Evolutionary conservation across 2,113 vertebrate genomes (phyloP).

Genomic region (Athene cunicularia): DNA sequence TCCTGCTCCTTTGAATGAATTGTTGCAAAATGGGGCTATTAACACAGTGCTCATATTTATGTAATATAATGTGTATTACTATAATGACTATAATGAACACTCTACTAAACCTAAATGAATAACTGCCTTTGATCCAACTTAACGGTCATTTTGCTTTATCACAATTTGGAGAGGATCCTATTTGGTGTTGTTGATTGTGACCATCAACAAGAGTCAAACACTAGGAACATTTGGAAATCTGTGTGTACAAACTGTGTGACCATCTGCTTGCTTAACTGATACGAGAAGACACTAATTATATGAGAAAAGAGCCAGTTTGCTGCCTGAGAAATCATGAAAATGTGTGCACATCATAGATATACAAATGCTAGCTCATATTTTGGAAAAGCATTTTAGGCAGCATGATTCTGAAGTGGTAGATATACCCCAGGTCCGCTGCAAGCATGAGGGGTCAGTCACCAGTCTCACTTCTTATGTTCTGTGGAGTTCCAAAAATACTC

Average conservation of each 20-base stretch:
- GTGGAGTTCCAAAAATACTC: neutral
- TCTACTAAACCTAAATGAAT: slow-evolving; percentile 46
- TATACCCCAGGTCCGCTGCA: neutral
- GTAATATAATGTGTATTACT: neutral
- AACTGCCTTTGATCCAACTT: slow-evolving; percentile 40
- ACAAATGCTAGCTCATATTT: neutral
- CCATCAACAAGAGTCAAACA: slow-evolving; percentile 27
- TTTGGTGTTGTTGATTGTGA: neutral
- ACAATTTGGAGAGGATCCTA: slow-evolving; percentile 35
- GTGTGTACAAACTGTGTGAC: slow-evolving; percentile 42
- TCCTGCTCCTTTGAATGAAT: neutral
- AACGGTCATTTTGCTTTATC: slow-evolving; percentile 27
- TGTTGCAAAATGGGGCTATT: neutral
- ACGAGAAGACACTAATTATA: slow-evolving; percentile 25
- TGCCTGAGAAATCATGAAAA: slow-evolving; percentile 2
- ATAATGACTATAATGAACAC: slow-evolving; percentile 10
- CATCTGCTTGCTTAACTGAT: slow-evolving; percentile 55
- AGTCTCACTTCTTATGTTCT: neutral
- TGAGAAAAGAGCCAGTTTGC: slow-evolving; percentile 6
- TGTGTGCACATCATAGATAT: neutral
- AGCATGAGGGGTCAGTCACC: neutral
- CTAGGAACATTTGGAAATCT: slow-evolving; percentile 50
- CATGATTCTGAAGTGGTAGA: neutral
- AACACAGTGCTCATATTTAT: neutral
- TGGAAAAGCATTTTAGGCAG: neutral